Evolutionary conservation across 2,797 vertebrate genomes (phyloP).

Genomic region (Mallotus villosus): DNA sequence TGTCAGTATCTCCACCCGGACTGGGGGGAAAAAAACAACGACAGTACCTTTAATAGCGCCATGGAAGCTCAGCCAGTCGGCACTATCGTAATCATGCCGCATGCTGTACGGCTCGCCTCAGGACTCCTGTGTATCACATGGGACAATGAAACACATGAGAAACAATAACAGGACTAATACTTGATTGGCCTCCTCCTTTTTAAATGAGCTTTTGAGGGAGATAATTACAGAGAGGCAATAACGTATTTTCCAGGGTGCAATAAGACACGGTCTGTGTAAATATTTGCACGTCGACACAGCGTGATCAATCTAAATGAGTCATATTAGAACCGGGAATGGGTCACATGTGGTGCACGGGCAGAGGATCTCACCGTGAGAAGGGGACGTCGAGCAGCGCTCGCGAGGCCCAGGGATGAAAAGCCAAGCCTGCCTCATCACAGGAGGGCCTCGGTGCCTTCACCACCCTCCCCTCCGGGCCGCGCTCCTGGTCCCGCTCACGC

Average conservation of each 20-base stretch:
- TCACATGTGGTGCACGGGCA: constrained; percentile 39
- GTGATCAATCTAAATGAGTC: constrained; percentile 63
- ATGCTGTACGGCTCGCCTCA: constrained; percentile 5
- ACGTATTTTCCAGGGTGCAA: constrained; percentile 52
- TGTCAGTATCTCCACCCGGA: background rate
- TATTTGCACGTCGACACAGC: constrained; percentile 44
- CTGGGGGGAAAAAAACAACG: background rate
- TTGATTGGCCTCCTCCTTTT: constrained; percentile 47
- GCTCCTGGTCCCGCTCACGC: background rate
- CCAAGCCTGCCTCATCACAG: too few species aligned
- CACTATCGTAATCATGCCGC: background rate
- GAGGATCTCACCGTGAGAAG: constrained; percentile 27
- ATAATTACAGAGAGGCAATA: constrained; percentile 57
- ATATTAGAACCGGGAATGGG: constrained; percentile 63
- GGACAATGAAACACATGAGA: constrained; percentile 45
- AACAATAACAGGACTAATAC: constrained; percentile 37
- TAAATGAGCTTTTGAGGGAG: constrained; percentile 28
- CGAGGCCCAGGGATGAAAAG: constrained; percentile 28
- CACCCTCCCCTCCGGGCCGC: constrained; percentile 12
- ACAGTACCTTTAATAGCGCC: constrained; percentile 12
- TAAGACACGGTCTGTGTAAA: constrained; percentile 53
- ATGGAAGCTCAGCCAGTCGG: constrained; percentile 2
- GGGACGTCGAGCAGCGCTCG: constrained; percentile 33
- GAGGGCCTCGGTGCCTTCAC: constrained; percentile 9
- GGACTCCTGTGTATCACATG: constrained; percentile 22